These are phyloP conservation scores for Rhizomys pruinosus DNA, from an alignment of 2,113 vertebrate species.

Conservation along the genomic window DNA sequence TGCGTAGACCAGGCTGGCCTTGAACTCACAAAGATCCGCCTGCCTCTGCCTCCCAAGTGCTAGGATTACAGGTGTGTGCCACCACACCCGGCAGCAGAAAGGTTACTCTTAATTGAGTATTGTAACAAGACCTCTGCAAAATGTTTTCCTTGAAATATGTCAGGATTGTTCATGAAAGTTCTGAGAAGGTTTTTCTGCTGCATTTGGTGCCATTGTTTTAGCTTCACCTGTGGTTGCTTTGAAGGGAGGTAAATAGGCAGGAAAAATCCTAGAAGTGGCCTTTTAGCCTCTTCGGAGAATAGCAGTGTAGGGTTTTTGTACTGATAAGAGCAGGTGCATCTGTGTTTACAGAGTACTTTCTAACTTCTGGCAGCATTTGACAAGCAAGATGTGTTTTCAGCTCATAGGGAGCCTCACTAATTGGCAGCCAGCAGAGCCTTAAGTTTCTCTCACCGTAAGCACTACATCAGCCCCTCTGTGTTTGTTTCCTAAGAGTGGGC, in stretches of 20 bases:
- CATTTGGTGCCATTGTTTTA: not conserved
- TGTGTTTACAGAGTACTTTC: not conserved
- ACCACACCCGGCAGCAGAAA: no score
- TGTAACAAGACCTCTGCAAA: not conserved
- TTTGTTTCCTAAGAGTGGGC: not conserved
- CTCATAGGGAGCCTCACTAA: not conserved
- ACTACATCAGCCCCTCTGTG: not conserved
- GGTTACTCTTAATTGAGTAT: not conserved
- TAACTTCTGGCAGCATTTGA: not conserved
- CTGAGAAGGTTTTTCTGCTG: not conserved
- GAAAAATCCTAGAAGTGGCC: not conserved
- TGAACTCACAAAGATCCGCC: no score
- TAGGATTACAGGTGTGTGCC: no score
- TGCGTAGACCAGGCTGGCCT: no score
- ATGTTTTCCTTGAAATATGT: not conserved
- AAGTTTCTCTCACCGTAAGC: not conserved
- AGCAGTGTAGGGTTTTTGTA: not conserved
- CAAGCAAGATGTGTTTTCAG: not conserved
- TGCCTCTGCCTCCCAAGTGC: no score
- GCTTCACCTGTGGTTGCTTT: not conserved
- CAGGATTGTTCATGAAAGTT: not conserved
- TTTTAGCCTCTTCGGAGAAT: not conserved
- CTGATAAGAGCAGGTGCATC: not conserved
- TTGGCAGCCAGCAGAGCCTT: not conserved
- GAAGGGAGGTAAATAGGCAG: not conserved